phyloP scores from a whole-genome alignment of 2,888 invertebrate species.

The Lordiphosa fenestrarum region DNA sequence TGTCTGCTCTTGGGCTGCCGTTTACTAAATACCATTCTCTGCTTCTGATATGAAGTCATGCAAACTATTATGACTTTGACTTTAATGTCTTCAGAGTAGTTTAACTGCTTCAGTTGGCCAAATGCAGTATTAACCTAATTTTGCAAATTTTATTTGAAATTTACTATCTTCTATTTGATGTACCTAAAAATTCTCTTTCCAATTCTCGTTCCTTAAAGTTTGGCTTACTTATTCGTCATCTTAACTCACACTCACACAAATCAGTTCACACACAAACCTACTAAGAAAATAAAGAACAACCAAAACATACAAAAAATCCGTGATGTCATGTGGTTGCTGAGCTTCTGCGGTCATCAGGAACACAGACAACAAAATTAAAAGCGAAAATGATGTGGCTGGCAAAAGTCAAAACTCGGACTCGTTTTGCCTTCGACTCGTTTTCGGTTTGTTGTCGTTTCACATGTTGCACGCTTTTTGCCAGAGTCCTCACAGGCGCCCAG shows the following conservation, averaged over 20 bases:
- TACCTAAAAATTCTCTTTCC: no score
- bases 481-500: slow-evolving; percentile 27
- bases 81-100: no score
- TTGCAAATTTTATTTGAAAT: no score
- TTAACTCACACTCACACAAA: slow-evolving; percentile 21
- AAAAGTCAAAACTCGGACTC: slow-evolving; percentile 23
- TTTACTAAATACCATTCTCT: no score
- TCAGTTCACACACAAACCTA: slow-evolving; percentile 21
- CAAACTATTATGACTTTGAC: no score
- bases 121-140: no score
- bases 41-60: no score
- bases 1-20: no score
- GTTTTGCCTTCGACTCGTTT: slow-evolving; percentile 16
- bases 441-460: slow-evolving; percentile 26
- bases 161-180: no score
- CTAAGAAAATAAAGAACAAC: slow-evolving; percentile 9
- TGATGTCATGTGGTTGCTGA: slow-evolving; percentile 58
- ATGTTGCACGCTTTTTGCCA: slow-evolving; percentile 57
- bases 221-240: slow-evolving; percentile 18
- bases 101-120: no score
- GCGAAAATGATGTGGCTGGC: slow-evolving; percentile 45
- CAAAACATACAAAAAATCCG: slow-evolving; percentile 32
- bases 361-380: slow-evolving; percentile 41
- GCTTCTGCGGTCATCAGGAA: slow-evolving; percentile 36
- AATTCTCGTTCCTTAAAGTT: no score